Conservation (phyloP, 2,888 invertebrate genomes). For the Cephus spinipes region DNA sequence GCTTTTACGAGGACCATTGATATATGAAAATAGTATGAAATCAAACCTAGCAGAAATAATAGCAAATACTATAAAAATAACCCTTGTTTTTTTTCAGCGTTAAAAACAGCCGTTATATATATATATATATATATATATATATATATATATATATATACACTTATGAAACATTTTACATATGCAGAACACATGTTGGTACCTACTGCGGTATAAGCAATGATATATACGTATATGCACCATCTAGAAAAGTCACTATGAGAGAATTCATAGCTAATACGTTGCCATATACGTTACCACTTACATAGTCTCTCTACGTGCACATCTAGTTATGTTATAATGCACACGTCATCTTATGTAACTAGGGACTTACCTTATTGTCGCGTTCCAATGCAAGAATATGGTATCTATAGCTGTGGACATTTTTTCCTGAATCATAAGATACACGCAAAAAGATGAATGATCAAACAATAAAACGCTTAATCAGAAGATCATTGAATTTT, state of each 20-base stretch:
- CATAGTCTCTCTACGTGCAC: no score
- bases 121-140: neutral
- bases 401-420: no score
- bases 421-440: no score
- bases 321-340: no score
- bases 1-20: neutral
- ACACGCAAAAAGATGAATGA: no score
- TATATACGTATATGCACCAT: neutral
- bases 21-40: neutral
- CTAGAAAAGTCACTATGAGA: neutral
- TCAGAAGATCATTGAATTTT: no score
- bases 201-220: neutral
- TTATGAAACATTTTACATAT: neutral
- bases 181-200: neutral
- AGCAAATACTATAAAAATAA: neutral
- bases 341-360: no score
- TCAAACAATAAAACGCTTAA: no score
- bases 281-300: neutral
- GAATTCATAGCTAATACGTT: neutral
- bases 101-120: neutral
- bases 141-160: neutral
- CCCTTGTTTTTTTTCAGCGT: neutral
- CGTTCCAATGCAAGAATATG: no score
- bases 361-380: no score
- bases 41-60: neutral